Evolutionary conservation across 2,888 invertebrate species (phyloP).

Genomic region (Caenorhabditis wallacei): DNA sequence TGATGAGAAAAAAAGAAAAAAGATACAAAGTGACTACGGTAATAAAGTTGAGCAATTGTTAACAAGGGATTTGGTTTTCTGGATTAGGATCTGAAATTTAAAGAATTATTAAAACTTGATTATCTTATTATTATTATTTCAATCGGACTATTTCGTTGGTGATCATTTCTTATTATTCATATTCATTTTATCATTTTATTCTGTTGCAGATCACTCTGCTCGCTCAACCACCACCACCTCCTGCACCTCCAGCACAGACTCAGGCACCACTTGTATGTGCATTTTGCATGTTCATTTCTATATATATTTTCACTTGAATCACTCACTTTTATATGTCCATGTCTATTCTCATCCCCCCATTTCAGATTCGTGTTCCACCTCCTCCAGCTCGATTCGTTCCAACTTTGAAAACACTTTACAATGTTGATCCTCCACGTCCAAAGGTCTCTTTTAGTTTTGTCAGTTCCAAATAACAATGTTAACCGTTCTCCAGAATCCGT

Average conservation of each 20-base stretch:
- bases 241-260: conserved; percentile 59
- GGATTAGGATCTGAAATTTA: background rate
- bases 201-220: conserved; percentile 66
- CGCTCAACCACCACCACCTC: conserved; percentile 69
- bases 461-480: background rate
- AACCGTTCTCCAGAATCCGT: conserved; percentile 56
- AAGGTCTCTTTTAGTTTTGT: conserved; percentile 35
- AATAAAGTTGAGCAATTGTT: background rate
- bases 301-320: background rate
- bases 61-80: background rate
- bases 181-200: background rate
- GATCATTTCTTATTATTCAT: background rate
- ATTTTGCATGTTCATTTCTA: conserved; percentile 2
- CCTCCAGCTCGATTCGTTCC: conserved; percentile 65
- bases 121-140: background rate
- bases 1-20: background rate
- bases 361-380: conserved; percentile 64
- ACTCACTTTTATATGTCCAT: conserved; percentile 10
- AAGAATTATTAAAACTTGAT: background rate
- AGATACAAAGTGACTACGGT: background rate
- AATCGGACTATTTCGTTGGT: conserved; percentile 20
- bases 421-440: conserved; percentile 42
- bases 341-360: conserved; percentile 40
- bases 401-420: conserved; percentile 45
- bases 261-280: conserved; percentile 58